A percentile compares a stretch with the other conserved stretches of the same genome.
Conservation (phyloP, 2,113 vertebrate genomes). For the Marcusenius ussheri region DNA sequence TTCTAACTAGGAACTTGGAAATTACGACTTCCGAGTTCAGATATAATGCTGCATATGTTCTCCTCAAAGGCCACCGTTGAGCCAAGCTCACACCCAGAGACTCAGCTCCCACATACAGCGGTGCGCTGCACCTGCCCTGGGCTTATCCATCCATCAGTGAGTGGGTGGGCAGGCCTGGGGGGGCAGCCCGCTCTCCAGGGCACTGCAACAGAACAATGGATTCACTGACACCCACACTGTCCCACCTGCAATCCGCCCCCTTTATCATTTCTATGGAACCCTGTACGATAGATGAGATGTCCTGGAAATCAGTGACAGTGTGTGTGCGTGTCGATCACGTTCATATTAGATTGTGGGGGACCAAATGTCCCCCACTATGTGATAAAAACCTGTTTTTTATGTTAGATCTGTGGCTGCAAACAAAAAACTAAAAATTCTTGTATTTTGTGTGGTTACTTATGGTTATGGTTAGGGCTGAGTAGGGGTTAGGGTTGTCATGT, state of each 20-base stretch:
- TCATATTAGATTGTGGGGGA: no score
- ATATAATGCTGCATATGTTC: not conserved
- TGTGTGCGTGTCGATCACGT: no score
- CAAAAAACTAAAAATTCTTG: no score
- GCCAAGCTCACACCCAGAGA: not conserved
- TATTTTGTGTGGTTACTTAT: no score
- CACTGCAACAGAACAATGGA: not conserved
- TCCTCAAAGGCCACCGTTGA: not conserved
- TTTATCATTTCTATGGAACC: not conserved
- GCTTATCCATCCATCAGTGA: not conserved
- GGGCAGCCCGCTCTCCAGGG: not conserved
- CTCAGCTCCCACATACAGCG: not conserved
- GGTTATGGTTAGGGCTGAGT: no score
- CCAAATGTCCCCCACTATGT: no score
- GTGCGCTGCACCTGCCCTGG: not conserved
- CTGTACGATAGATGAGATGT: not conserved
- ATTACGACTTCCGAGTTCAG: not conserved
- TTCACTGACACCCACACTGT: not conserved
- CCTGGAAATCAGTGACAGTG: not conserved
- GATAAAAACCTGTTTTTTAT: no score
- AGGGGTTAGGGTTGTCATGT: no score
- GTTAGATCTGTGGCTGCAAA: no score
- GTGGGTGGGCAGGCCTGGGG: not conserved
- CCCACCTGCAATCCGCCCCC: not conserved
- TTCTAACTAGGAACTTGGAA: not conserved